These are phyloP conservation scores for Cardiocondyla obscurior DNA, from an alignment of 1,140 invertebrate species.

Conservation along the genomic window DNA sequence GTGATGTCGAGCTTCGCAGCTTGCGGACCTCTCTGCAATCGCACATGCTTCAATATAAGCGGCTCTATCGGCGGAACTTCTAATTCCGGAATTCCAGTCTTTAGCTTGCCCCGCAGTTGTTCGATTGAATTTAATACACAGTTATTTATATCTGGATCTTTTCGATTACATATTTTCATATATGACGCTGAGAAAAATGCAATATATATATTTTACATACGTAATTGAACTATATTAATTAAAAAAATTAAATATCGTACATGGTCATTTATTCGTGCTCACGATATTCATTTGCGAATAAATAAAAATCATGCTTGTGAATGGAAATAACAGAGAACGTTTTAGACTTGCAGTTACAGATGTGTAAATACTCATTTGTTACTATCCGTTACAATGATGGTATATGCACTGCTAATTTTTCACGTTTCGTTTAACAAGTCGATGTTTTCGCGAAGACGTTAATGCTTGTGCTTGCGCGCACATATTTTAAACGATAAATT, in stretches of 20 bases:
- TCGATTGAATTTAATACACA: conserved; percentile 88
- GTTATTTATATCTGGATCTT: conserved; percentile 86
- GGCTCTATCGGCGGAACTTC: conserved; percentile 88
- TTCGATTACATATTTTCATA: conserved; percentile 87
- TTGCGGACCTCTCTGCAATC: conserved; percentile 84
- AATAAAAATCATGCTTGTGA: not conserved
- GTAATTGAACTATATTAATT: not conserved
- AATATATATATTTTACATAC: not conserved
- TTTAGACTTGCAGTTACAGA: not conserved
- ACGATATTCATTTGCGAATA: not conserved
- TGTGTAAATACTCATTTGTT: not conserved
- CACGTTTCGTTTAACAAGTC: not conserved
- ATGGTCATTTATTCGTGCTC: not conserved
- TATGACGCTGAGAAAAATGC: conserved; percentile 85
- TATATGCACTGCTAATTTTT: not conserved
- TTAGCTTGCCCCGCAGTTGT: conserved; percentile 85
- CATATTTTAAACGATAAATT: not conserved
- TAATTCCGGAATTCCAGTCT: conserved; percentile 87
- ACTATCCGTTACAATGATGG: not conserved
- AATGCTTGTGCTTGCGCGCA: not conserved
- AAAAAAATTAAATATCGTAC: not conserved
- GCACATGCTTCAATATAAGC: conserved; percentile 85
- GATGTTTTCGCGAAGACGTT: not conserved
- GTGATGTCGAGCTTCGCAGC: conserved; percentile 86
- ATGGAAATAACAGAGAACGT: not conserved